Base-by-base conservation (phyloP, 53 echinoderm and acorn worm genomes). In the Holothuria scabra region DNA sequence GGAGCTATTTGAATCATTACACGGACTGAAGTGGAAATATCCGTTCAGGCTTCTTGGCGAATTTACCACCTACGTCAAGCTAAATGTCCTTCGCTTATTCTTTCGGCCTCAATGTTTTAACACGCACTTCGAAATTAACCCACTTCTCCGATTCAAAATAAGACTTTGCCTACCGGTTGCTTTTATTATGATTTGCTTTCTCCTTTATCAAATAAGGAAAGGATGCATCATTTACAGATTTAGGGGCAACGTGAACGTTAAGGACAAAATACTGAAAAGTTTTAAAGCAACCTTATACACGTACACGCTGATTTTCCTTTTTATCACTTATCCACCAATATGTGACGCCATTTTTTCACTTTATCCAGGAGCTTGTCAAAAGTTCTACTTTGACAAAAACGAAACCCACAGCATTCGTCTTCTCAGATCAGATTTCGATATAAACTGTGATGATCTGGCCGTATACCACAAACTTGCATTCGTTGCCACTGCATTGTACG, bases 351-450 rank as follows among this genome's bases (percentile, higher is more conserved):
- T 91, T 2, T 71, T 87, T 16, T 41, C 55, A 1, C 55, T 91
- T 5, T 60, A 87, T 58, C 87, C 91, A 5, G 21, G 70, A 10
- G 69, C 84, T 4, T 91, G 91, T 70, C 28, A 91, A 7, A 20
- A 24, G 6, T 91, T 87, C 29, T 55, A 79, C 28, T 20, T 91
- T 10, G 87, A 84, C 62, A 83, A 84, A 24, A 10, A 69, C 8
- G 8, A 5, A 0, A 9, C 19, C 4, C 37, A 22, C 16, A 52
- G 16, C 1, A 35, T 33, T 22, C 38, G 30, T 8, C 35, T 83
- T 22, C 55, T 87, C 26, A 34, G 87, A 32, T 79, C 80, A 21
- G 87, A 91, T 31, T 91, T 79, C 76, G 78, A 84, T 33, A 80
- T 87, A 16, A 60, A 70, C 31, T 91, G 91, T 78, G 24, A 72